Percentiles rank a stretch among this genome's conserved stretches.
Evolutionary conservation across 2,113 vertebrate species (phyloP).

Genomic region (Pogonocichla stellata): DNA sequence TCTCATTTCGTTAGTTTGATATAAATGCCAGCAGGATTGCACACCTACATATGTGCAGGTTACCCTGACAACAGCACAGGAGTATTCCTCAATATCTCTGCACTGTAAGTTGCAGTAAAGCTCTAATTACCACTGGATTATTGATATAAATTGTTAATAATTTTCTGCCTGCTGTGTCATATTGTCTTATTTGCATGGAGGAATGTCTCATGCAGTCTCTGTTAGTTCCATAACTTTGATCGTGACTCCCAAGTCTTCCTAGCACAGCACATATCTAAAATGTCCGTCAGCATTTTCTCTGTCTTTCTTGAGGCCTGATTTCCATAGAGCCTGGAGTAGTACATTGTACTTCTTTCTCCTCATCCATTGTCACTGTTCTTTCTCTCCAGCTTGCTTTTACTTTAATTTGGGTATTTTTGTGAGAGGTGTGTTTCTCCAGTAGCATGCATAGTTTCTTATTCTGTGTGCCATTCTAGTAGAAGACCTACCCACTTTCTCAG

Average conservation of each 20-base stretch:
- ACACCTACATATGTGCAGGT: not conserved
- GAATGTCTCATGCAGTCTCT: not conserved
- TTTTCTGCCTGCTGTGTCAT: not conserved
- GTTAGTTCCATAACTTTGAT: not conserved
- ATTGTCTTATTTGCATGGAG: not conserved
- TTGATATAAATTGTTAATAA: not conserved
- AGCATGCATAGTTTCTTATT: not conserved
- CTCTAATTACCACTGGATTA: not conserved
- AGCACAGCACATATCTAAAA: not conserved
- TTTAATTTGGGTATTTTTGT: not conserved
- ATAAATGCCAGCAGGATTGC: not conserved
- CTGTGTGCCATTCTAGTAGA: not conserved
- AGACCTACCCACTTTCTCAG: not conserved
- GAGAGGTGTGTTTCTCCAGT: not conserved
- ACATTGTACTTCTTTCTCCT: not conserved
- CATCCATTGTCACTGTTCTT: not conserved
- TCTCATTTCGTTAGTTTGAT: not conserved
- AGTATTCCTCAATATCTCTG: not conserved
- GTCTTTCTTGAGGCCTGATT: not conserved
- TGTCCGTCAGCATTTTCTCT: not conserved
- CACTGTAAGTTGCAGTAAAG: not conserved
- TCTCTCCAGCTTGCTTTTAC: not conserved
- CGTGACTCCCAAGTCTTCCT: not conserved
- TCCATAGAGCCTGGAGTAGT: not conserved
- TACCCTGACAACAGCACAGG: not conserved